Conservation (phyloP, 2,113 vertebrate species). For the Eublepharis macularius region DNA sequence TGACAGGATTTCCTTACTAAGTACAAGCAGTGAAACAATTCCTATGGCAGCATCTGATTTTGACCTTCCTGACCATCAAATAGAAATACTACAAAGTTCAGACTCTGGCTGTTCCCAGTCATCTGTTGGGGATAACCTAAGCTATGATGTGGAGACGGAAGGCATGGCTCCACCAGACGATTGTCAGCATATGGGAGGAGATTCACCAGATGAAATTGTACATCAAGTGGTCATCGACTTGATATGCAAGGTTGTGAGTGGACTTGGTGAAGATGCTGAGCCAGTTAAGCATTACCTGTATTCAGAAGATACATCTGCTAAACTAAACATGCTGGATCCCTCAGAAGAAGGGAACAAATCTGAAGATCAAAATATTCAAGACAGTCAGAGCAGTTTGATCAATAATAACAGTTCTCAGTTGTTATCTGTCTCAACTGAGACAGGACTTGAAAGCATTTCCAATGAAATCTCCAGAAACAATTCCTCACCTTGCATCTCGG, state of each 20-base stretch:
- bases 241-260: conserved; percentile 83
- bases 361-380: conserved; percentile 64
- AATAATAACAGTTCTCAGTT: conserved; percentile 67
- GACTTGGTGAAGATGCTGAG: conserved; percentile 76
- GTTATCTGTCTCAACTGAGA: conserved; percentile 71
- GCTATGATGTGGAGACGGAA: conserved; percentile 86
- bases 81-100: conserved; percentile 88
- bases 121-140: conserved; percentile 87
- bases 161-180: conserved; percentile 77
- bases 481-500: conserved; percentile 91
- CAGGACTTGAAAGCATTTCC: conserved; percentile 74
- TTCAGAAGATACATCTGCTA: conserved; percentile 74
- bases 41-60: conserved; percentile 86
- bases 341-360: conserved; percentile 43
- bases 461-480: conserved; percentile 92
- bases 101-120: conserved; percentile 91
- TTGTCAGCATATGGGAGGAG: conserved; percentile 70
- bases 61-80: conserved; percentile 86
- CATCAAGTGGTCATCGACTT: conserved; percentile 87
- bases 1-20: conserved; percentile 93
- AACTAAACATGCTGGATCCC: conserved; percentile 53
- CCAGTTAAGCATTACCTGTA: conserved; percentile 74
- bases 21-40: conserved; percentile 95
- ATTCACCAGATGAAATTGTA: conserved; percentile 82
- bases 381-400: conserved; percentile 63